A percentile compares a stretch with the other conserved stretches of the same genome.
phyloP scores from a whole-genome alignment of 2,888 invertebrate genomes.

The Anaspis maculata region DNA sequence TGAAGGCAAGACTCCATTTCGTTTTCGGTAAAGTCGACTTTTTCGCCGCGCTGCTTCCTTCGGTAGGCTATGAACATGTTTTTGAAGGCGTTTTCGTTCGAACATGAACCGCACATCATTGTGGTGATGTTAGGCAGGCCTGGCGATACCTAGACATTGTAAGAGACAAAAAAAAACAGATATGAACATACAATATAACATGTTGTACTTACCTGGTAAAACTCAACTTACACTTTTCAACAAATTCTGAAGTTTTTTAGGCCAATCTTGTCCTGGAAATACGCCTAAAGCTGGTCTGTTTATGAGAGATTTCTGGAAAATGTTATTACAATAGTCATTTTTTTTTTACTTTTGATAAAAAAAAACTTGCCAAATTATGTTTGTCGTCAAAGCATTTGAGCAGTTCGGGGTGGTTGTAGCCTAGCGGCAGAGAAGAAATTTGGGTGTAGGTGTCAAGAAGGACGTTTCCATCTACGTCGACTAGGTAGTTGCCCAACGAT shows the following conservation, averaged over 20 bases:
- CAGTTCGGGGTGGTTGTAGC: constrained; percentile 91
- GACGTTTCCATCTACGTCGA: constrained; percentile 90
- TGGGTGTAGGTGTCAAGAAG: constrained; percentile 90
- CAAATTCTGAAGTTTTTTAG: constrained; percentile 61
- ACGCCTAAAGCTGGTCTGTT: constrained; percentile 94
- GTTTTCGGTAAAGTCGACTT: constrained; percentile 59
- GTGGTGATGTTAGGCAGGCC: constrained; percentile 77
- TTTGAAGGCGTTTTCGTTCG: constrained; percentile 96
- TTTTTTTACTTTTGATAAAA: no score
- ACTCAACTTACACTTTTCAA: constrained; percentile 48
- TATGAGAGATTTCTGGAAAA: constrained; percentile 62
- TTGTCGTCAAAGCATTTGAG: constrained; percentile 53
- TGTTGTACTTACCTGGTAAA: no score
- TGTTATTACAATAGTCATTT: no score
- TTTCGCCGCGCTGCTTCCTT: constrained; percentile 64
- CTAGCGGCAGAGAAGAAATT: constrained; percentile 81
- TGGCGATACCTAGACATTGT: no score
- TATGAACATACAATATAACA: no score
- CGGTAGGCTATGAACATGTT: constrained; percentile 84
- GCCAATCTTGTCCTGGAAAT: constrained; percentile 87
- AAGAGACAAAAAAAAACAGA: no score
- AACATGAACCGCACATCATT: constrained; percentile 97
- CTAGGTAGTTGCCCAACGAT: constrained; percentile 47
- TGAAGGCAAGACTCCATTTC: constrained; percentile 78
- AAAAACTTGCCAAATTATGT: constrained; percentile 22